Conservation (phyloP, 2,113 vertebrate genomes). For the Tragelaphus strepsiceros region DNA sequence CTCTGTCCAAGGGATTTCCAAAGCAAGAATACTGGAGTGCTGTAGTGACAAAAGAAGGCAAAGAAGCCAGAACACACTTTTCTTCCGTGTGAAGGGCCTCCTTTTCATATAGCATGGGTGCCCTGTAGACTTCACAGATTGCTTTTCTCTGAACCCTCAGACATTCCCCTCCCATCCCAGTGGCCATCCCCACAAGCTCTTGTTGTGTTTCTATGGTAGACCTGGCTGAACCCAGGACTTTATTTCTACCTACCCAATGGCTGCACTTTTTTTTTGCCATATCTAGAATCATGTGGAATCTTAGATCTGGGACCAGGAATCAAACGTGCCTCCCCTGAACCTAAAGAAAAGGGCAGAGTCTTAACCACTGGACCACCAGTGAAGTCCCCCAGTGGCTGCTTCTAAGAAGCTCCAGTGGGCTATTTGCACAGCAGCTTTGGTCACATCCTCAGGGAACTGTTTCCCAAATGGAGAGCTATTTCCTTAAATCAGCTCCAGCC, state of each 20-base stretch:
- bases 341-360: not conserved
- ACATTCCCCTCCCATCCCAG: not conserved
- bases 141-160: not conserved
- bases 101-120: not conserved
- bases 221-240: not conserved
- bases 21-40: not conserved
- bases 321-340: not conserved
- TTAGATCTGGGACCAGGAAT: not conserved
- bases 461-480: not conserved
- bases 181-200: not conserved
- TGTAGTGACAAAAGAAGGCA: not conserved
- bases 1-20: not conserved
- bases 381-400: not conserved
- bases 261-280: not conserved
- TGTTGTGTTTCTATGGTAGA: not conserved
- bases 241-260: not conserved
- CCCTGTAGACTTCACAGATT: not conserved
- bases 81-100: rapidly evolving
- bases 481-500: not conserved
- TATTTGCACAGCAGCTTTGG: not conserved
- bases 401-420: not conserved
- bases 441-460: not conserved
- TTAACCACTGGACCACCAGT: not conserved
- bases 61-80: not conserved
- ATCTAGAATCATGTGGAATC: not conserved